Evolutionary conservation across 2,113 vertebrate genomes (phyloP), one percentile per base, ranked within the genome.

Genomic region (Megaptera novaeangliae): DNA sequence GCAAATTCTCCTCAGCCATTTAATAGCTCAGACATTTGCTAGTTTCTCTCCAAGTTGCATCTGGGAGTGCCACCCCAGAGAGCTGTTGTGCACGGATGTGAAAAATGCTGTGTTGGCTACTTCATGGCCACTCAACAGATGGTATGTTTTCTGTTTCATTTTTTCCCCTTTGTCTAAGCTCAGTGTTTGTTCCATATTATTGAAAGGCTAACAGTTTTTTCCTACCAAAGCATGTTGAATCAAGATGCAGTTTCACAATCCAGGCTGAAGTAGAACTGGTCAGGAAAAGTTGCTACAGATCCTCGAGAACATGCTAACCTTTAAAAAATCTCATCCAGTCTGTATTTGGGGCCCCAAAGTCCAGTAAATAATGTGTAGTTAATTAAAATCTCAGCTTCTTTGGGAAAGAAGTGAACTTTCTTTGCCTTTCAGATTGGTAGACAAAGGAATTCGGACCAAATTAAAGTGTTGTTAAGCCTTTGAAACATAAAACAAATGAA

Each of bases 311-410:
- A 91, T 25, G 39, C 29, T 41, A 80, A 25, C 55, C 27, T 97
- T 91, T 83, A 68, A 12, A 93, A 46, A 69, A 85, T 14, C 17
- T 46, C 88, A 44, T 25, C 44, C 29, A 34, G n/a, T 95, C 29
- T n/a, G 52, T 23, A 74, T 72, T 41, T 82, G 77, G 81, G 46
- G 23, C 9, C 78, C 66, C 95, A 61, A 46, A 91, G 15, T 81
- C 61, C 1, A 27, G 34, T 41, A 86, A 91, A 61, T 80, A 95
- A 96, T 80, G 31, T 91, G 15, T 31, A 55, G 68, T 97, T 93
- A 95, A 96, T 82, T 95, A 97, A 93, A 82, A 84, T 29, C 77
- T 82, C 36, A 44, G 49, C 75, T 97, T 95, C 87, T 93, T 94
- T 31, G 61, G n/a, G 61, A 92, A 97, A 57, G 34, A 57, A 93